phyloP scores from a whole-genome alignment of 2,888 invertebrate genomes.

The Andrena bucephala region DNA sequence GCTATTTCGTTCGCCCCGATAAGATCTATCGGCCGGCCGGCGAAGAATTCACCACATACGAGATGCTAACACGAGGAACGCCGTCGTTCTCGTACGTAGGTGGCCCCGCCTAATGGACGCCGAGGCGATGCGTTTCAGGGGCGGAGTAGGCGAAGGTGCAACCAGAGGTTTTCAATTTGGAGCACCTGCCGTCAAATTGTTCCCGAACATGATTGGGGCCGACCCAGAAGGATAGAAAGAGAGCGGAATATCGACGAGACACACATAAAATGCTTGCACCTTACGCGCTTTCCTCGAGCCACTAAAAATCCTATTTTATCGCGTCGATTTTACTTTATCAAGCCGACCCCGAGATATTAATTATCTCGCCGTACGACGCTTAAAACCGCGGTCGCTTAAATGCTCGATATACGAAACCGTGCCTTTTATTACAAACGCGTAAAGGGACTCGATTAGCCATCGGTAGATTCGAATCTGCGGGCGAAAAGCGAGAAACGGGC shows the following conservation, averaged over 20 bases:
- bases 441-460: not conserved
- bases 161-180: constrained; percentile 75
- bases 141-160: constrained; percentile 72
- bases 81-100: constrained; percentile 57
- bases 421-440: not conserved
- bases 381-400: not conserved
- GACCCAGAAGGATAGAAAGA: constrained; percentile 37
- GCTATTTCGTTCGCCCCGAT: constrained; percentile 60
- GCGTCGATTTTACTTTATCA: not conserved
- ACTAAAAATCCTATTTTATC: constrained; percentile 26
- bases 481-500: not conserved
- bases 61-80: constrained; percentile 19
- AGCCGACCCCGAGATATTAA: not conserved
- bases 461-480: not conserved
- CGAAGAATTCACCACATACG: constrained; percentile 40
- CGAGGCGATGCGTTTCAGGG: constrained; percentile 69
- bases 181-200: constrained; percentile 77
- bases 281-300: constrained; percentile 42
- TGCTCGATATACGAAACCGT: not conserved
- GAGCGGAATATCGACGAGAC: constrained; percentile 40
- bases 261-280: constrained; percentile 30
- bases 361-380: not conserved
- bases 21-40: constrained; percentile 62
- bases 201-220: constrained; percentile 62
- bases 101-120: constrained; percentile 73